These are phyloP conservation scores for Copidosoma aretas DNA, from an alignment of 2,888 invertebrate genomes.

Conservation along the genomic window DNA sequence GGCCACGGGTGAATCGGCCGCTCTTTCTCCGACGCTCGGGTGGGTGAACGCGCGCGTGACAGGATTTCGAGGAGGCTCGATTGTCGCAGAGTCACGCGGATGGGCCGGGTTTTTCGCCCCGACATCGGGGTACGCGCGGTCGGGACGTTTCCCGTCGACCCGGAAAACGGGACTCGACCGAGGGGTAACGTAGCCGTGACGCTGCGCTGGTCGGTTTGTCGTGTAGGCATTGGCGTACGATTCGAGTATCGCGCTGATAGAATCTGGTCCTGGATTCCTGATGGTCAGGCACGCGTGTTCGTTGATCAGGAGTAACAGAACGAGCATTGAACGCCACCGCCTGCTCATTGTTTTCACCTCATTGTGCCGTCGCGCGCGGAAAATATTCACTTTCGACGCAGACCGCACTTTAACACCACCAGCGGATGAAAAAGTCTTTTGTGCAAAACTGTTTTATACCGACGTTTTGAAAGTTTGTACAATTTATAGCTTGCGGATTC, in stretches of 20 bases:
- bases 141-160: neutral
- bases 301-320: conserved; percentile 9
- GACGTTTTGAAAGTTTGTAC: no score
- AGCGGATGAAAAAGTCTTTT: no score
- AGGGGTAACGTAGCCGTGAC: neutral
- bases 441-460: no score
- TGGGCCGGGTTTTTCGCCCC: conserved; percentile 3
- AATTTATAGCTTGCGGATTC: no score
- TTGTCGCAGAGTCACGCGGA: no score
- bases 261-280: neutral
- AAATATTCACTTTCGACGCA: neutral
- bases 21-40: neutral
- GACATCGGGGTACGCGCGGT: neutral
- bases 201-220: neutral
- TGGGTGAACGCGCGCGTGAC: neutral
- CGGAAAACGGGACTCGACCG: no score
- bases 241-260: conserved; percentile 17
- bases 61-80: no score
- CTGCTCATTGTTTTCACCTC: conserved; percentile 30
- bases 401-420: no score
- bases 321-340: conserved; percentile 13
- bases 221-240: conserved; percentile 18
- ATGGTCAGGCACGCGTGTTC: neutral
- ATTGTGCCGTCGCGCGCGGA: conserved; percentile 23
- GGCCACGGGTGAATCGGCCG: conserved; percentile 1